Conservation (phyloP, 2,797 vertebrate species). For the Ctenopoma multispine region DNA sequence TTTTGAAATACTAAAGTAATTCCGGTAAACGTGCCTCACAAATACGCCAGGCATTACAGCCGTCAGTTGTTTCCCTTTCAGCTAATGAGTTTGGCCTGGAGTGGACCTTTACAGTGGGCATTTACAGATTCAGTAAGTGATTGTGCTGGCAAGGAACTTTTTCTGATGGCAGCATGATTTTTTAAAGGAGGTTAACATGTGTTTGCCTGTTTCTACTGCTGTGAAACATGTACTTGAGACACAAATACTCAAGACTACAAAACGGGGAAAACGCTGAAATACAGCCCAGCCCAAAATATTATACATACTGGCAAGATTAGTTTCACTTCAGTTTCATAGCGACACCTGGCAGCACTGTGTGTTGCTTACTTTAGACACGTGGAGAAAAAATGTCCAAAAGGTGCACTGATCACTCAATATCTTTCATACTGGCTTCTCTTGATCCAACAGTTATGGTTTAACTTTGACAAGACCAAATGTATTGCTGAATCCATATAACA, state of each 20-base stretch:
- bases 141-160: conserved; percentile 47
- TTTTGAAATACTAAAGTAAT: conserved; percentile 6
- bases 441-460: no score
- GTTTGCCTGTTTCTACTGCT: conserved; percentile 25
- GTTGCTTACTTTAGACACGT: background rate
- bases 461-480: no score
- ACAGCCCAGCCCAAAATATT: background rate
- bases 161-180: conserved; percentile 29
- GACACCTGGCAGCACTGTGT: background rate
- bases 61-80: background rate
- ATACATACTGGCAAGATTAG: conserved; percentile 1
- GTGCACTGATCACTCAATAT: no score
- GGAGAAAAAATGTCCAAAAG: no score
- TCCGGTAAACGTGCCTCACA: background rate
- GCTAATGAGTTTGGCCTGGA: conserved; percentile 2
- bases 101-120: background rate
- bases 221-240: background rate
- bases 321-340: background rate
- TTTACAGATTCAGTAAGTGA: conserved; percentile 6
- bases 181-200: conserved; percentile 30
- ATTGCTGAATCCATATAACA: background rate
- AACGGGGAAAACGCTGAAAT: background rate
- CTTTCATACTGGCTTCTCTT: no score
- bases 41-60: background rate
- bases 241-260: background rate